These are phyloP conservation scores for Pollenia angustigena DNA, from an alignment of 2,888 invertebrate species.

Conservation along the genomic window DNA sequence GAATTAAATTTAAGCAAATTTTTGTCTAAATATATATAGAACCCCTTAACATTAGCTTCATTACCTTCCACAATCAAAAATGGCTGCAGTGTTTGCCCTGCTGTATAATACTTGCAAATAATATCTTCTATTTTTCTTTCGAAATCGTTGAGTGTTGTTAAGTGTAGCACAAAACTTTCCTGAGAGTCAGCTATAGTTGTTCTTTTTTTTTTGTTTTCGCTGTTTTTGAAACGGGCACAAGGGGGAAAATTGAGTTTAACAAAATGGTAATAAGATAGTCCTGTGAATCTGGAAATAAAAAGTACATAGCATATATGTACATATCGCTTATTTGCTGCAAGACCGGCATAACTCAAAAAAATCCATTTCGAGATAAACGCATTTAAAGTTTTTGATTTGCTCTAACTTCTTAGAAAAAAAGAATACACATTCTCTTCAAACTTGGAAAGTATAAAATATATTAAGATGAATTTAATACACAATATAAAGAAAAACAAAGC, in stretches of 20 bases:
- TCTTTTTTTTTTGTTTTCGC: not conserved
- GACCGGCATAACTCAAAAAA: too few species aligned
- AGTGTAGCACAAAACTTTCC: not conserved
- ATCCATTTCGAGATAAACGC: too few species aligned
- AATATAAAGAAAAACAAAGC: too few species aligned
- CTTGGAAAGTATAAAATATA: too few species aligned
- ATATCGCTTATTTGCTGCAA: too few species aligned
- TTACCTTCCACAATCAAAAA: not conserved
- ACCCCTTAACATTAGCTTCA: not conserved
- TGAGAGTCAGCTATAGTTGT: not conserved
- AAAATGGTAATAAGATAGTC: too few species aligned
- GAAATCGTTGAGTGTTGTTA: not conserved
- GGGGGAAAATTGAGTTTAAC: not conserved
- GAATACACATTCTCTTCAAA: too few species aligned
- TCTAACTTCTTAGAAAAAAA: too few species aligned
- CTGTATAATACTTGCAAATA: not conserved
- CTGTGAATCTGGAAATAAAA: too few species aligned
- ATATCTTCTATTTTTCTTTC: not conserved
- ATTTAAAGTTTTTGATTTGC: too few species aligned
- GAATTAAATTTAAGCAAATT: not conserved
- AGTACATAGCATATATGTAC: too few species aligned
- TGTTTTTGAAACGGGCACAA: not conserved
- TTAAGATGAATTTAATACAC: too few species aligned
- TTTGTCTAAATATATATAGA: slow-evolving; percentile 11
- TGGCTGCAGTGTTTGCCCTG: not conserved